These are phyloP conservation scores for Tursiops truncatus DNA, from an alignment of 2,113 vertebrate species.

Conservation along the genomic window DNA sequence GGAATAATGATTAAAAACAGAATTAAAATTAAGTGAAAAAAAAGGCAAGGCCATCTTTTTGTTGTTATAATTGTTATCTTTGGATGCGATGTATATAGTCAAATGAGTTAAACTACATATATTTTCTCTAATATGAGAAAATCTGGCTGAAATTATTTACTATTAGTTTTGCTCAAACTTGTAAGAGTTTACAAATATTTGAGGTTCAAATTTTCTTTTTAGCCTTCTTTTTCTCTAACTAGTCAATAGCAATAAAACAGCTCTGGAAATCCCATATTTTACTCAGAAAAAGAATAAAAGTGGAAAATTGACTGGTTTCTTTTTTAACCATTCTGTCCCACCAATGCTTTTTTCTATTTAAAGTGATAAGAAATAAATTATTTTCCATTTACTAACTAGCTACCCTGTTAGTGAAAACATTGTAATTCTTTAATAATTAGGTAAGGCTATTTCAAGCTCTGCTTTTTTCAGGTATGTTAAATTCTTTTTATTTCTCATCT, in stretches of 20 bases:
- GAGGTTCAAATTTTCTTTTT: background rate
- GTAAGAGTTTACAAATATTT: background rate
- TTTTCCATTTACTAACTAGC: background rate
- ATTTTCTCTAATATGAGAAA: background rate
- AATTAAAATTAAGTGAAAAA: background rate
- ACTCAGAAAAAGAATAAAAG: background rate
- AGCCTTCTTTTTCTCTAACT: background rate
- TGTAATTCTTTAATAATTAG: background rate
- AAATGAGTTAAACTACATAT: background rate
- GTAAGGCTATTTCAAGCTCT: background rate
- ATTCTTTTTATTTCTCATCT: background rate
- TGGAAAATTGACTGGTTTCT: background rate
- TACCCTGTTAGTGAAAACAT: background rate
- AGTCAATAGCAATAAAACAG: background rate
- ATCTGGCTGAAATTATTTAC: background rate
- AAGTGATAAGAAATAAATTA: background rate
- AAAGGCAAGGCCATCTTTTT: background rate
- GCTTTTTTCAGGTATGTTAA: background rate
- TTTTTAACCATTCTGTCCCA: background rate
- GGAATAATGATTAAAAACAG: too few species aligned
- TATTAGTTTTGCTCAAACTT: background rate
- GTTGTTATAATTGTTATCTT: background rate
- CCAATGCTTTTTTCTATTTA: background rate
- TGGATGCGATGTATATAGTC: background rate
- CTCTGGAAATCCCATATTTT: background rate